phyloP scores from a whole-genome alignment of 2,888 invertebrate species.

The Caradrina clavipalpis region DNA sequence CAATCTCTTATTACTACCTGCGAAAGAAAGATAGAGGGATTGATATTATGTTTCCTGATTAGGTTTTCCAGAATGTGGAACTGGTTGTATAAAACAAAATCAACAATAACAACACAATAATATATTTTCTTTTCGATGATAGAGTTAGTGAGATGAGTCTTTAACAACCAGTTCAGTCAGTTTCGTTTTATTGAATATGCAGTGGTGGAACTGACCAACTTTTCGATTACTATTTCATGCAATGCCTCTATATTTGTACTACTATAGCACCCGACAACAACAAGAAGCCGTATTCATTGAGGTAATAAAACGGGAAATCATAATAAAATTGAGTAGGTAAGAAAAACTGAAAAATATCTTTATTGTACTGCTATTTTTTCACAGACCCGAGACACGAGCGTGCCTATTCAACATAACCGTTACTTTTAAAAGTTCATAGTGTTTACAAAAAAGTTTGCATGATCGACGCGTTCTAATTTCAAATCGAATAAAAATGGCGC shows the following conservation, averaged over 20 bases:
- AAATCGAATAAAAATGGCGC: slow-evolving; percentile 49
- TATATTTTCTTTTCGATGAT: slow-evolving; percentile 23
- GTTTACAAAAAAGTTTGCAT: slow-evolving; percentile 21
- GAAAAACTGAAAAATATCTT: slow-evolving; percentile 10
- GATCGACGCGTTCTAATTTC: slow-evolving; percentile 44
- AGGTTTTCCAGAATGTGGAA: not conserved
- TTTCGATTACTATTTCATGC: slow-evolving; percentile 19
- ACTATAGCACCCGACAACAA: not conserved
- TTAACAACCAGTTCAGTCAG: slow-evolving; percentile 43
- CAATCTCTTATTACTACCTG: not conserved
- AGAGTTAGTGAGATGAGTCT: slow-evolving; percentile 13
- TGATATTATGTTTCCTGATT: not conserved
- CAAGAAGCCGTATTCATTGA: not conserved
- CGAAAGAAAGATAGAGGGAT: not conserved
- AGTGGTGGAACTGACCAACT: slow-evolving; percentile 42
- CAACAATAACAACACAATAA: not conserved
- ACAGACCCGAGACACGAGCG: not conserved
- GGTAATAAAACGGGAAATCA: slow-evolving; percentile 6
- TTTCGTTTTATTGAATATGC: slow-evolving; percentile 41
- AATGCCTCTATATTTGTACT: not conserved
- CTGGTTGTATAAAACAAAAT: not conserved
- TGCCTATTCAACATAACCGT: slow-evolving; percentile 13
- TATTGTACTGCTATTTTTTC: slow-evolving; percentile 6
- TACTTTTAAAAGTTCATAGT: slow-evolving; percentile 28
- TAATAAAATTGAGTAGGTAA: not conserved